Conservation (phyloP, 2,797 vertebrate genomes). For the Chrysocyon brachyurus region DNA sequence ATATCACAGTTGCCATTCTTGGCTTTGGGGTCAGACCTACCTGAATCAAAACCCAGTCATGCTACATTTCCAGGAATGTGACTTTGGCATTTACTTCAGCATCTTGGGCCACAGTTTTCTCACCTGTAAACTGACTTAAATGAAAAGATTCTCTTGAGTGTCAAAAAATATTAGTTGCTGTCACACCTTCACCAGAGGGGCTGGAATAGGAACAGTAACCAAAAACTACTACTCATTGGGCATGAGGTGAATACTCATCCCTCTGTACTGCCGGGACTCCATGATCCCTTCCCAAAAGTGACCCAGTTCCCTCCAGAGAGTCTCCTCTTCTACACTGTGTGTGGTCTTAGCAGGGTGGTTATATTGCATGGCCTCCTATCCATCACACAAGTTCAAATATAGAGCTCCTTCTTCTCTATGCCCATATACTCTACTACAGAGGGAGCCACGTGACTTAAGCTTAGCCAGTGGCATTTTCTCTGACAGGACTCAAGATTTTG, state of each 20-base stretch:
- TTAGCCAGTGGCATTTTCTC: not conserved
- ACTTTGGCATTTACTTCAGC: not conserved
- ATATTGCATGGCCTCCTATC: not conserved
- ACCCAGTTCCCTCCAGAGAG: not conserved
- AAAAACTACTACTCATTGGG: not conserved
- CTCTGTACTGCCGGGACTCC: not conserved
- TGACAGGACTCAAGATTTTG: not conserved
- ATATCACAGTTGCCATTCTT: too few relatives aligned
- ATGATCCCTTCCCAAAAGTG: not conserved
- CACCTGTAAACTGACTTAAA: not conserved
- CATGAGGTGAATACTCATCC: not conserved
- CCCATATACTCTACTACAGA: not conserved
- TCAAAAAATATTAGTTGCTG: not conserved
- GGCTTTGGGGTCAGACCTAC: not conserved
- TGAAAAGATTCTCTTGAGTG: not conserved
- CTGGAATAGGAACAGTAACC: not conserved
- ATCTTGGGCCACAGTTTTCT: not conserved
- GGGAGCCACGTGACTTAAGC: not conserved
- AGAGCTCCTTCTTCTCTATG: not conserved
- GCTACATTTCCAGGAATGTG: not conserved
- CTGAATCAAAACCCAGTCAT: not conserved
- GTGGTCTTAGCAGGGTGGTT: not conserved
- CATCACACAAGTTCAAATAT: not conserved
- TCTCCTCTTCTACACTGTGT: rapidly evolving
- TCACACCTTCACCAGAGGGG: not conserved